Base-by-base conservation (phyloP, 1,140 invertebrate genomes). In the Solenopsis invicta region DNA sequence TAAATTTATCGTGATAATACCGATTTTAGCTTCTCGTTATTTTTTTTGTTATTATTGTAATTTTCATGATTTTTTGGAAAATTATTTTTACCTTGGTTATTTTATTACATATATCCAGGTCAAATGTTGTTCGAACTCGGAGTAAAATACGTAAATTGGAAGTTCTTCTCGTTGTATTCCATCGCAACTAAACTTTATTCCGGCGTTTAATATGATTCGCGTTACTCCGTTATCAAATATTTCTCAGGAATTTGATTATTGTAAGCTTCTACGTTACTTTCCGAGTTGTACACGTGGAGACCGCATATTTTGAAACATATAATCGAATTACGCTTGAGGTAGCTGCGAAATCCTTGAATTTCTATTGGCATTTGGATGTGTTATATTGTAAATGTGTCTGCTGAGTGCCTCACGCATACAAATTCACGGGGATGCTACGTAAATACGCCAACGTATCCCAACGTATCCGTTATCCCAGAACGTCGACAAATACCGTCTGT, bases 311-410 rank as follows among this genome's bases (percentile, higher is more conserved):
- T 71, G 54, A 41, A 75, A 45, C 41, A 37, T 74, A 62, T 84
- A 75, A 84, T 71, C 67, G 81, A 87, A 87, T 90, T 89, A 76
- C 72, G 61, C 75, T 89, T 37, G 56, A 34, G 61, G 18, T 69
- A 69, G 61, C 61, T 50, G n/a, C n/a, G 56, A 34, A 64, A 75
- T 89, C 62, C 62, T 61, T 71, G 71, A 89, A 89, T 90, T 87
- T 80, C 71, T 66, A 89, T 90, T 90, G 88, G 71, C 76, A 66
- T 56, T 67, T 67, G 29, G 18, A 59, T 64, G 59, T 50, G 80
- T 72, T 72, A 61, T 45, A 37, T 61, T 37, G 54, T 71, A 45
- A 48, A 18, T 29, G 59, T 37, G 48, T 18, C 67, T 34, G 80
- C 34, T 21, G 67, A 48, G 24, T 75, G 34, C 34, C 12, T 41